Percentiles rank a stretch among this genome's conserved stretches.
These are phyloP conservation scores for Drusus annulatus DNA, from an alignment of 1,140 invertebrate species.

Conservation along the genomic window DNA sequence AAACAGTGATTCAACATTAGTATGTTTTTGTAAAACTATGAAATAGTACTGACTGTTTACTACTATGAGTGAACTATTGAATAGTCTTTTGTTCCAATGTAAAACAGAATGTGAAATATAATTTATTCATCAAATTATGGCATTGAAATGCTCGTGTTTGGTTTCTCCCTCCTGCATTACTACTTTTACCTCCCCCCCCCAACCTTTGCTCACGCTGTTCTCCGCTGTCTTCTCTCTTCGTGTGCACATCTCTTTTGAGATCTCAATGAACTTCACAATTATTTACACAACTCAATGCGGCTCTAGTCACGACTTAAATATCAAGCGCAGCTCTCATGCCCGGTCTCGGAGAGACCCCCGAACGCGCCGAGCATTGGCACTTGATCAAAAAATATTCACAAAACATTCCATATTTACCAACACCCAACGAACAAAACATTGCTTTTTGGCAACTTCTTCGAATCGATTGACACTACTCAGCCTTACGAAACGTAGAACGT, in stretches of 20 bases:
- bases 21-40: no score
- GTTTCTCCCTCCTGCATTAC: background rate
- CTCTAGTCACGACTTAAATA: slow-evolving; percentile 30
- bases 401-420: no score
- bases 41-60: no score
- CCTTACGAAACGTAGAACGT: no score
- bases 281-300: slow-evolving; percentile 24
- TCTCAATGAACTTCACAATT: slow-evolving; percentile 35
- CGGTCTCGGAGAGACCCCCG: background rate
- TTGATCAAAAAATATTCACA: background rate
- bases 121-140: no score
- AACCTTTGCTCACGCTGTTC: background rate
- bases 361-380: background rate
- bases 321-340: slow-evolving; percentile 12
- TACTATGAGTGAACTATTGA: no score
- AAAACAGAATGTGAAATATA: no score
- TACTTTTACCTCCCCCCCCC: background rate
- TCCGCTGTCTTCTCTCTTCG: background rate
- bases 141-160: no score
- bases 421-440: background rate
- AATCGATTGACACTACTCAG: background rate
- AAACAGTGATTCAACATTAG: no score
- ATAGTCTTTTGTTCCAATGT: no score
- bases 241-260: slow-evolving; percentile 30
- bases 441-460: background rate